A percentile compares a stretch with the other conserved stretches of the same genome.
Conservation (phyloP, 2,888 invertebrate species). For the Ochlodes sylvanus region DNA sequence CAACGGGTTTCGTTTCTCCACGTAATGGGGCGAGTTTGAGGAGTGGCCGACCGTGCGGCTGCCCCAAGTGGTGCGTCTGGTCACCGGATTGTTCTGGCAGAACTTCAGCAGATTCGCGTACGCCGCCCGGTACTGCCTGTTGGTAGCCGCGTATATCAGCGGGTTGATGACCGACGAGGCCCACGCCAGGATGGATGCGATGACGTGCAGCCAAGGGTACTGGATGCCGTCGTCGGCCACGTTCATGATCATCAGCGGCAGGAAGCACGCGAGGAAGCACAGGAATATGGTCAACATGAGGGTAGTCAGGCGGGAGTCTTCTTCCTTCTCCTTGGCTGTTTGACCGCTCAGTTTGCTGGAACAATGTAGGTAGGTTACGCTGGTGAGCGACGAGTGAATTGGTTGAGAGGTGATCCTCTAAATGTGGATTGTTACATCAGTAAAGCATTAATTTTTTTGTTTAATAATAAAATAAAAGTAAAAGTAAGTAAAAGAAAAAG, state of each 20-base stretch:
- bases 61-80: constrained; percentile 73
- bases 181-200: constrained; percentile 95
- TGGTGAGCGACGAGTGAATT: too few relatives aligned
- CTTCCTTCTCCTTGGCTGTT: constrained; percentile 82
- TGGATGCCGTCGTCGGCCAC: constrained; percentile 91
- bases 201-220: constrained; percentile 91
- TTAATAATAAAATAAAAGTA: too few relatives aligned
- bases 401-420: too few relatives aligned
- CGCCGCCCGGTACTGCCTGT: constrained; percentile 90
- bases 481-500: too few relatives aligned
- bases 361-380: constrained; percentile 1
- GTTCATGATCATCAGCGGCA: constrained; percentile 95
- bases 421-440: too few relatives aligned
- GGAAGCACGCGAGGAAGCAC: constrained; percentile 93
- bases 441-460: too few relatives aligned
- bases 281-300: constrained; percentile 95
- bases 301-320: constrained; percentile 92
- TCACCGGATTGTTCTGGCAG: constrained; percentile 69
- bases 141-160: constrained; percentile 95
- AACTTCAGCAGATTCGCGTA: constrained; percentile 83
- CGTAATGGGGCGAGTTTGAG: constrained; percentile 76
- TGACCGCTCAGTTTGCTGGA: constrained; percentile 80
- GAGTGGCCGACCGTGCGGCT: constrained; percentile 78
- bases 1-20: constrained; percentile 67
- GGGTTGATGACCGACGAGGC: constrained; percentile 96